Percentiles rank a stretch among this genome's conserved stretches.
These are phyloP conservation scores for Neotoma lepida DNA, from an alignment of 2,113 vertebrate genomes.

Conservation along the genomic window DNA sequence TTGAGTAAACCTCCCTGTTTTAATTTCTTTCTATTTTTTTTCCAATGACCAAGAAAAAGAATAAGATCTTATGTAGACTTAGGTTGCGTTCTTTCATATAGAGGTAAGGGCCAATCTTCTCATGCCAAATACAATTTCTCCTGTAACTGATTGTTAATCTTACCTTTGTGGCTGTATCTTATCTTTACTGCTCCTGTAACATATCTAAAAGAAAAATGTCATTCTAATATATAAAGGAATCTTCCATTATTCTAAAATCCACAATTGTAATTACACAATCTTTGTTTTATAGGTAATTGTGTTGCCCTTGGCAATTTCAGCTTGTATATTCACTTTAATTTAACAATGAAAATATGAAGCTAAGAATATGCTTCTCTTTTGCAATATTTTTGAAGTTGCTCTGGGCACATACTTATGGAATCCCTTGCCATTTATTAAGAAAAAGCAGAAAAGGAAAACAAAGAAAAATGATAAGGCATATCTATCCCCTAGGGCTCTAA, in stretches of 20 bases:
- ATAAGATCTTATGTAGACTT: neutral
- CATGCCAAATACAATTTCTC: constrained; percentile 20
- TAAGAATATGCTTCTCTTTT: constrained; percentile 32
- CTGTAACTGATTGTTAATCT: constrained; percentile 38
- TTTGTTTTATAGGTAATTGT: neutral
- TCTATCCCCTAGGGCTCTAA: constrained; percentile 56
- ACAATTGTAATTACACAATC: constrained; percentile 47
- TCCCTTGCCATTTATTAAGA: constrained; percentile 70
- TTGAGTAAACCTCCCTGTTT: constrained; percentile 13
- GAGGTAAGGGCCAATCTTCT: constrained; percentile 23
- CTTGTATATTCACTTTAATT: constrained; percentile 62
- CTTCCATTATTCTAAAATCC: constrained; percentile 51
- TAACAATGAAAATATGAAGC: neutral
- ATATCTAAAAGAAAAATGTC: constrained; percentile 42
- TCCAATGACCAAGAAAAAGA: constrained; percentile 22
- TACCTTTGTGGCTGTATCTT: constrained; percentile 26
- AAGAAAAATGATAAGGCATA: constrained; percentile 68
- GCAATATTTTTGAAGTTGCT: constrained; percentile 62
- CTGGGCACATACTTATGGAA: constrained; percentile 53
- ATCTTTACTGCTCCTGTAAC: constrained; percentile 4
- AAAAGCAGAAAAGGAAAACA: constrained; percentile 71
- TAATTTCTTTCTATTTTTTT: constrained; percentile 45
- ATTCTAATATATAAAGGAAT: constrained; percentile 40
- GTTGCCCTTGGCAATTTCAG: constrained; percentile 43
- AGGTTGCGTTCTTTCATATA: constrained; percentile 43